phyloP scores from a whole-genome alignment of 1,140 invertebrate species.

The Drosophila lacertosa region DNA sequence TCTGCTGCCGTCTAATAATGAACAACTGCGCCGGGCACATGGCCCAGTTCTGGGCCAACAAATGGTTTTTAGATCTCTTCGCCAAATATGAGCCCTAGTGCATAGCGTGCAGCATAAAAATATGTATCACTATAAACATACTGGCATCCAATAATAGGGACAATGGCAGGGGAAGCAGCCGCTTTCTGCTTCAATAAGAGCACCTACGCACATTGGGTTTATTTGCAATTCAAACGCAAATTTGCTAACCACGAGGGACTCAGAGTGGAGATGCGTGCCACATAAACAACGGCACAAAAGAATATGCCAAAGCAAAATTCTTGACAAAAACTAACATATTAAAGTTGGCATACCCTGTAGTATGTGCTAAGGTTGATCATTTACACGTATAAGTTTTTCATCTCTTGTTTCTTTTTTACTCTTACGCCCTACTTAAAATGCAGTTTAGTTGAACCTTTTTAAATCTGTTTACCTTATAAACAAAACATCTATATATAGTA shows the following conservation, averaged over 20 bases:
- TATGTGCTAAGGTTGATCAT: neutral
- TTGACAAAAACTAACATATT: neutral
- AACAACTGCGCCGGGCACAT: neutral
- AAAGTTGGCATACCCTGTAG: neutral
- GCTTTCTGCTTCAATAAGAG: neutral
- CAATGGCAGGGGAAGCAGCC: neutral
- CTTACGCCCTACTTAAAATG: too few relatives aligned
- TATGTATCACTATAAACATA: conserved; percentile 10
- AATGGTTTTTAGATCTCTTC: conserved; percentile 41
- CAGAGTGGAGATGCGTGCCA: conserved; percentile 28
- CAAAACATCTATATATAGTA: neutral
- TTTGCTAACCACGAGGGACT: conserved; percentile 38
- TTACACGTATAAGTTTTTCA: neutral
- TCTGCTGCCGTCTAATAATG: neutral
- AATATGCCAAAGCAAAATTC: conserved; percentile 2
- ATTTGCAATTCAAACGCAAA: conserved; percentile 53
- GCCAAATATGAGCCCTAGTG: conserved; percentile 15
- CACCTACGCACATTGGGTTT: conserved; percentile 25
- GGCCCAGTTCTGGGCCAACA: conserved; percentile 4
- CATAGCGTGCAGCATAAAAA: conserved; percentile 15
- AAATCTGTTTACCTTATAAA: too few relatives aligned
- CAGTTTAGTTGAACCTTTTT: too few relatives aligned
- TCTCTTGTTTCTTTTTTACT: neutral
- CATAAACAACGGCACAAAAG: conserved; percentile 27
- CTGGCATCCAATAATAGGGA: conserved; percentile 20